These are phyloP conservation scores for Drosophila picticornis DNA, from an alignment of 2,888 invertebrate genomes.

Conservation along the genomic window DNA sequence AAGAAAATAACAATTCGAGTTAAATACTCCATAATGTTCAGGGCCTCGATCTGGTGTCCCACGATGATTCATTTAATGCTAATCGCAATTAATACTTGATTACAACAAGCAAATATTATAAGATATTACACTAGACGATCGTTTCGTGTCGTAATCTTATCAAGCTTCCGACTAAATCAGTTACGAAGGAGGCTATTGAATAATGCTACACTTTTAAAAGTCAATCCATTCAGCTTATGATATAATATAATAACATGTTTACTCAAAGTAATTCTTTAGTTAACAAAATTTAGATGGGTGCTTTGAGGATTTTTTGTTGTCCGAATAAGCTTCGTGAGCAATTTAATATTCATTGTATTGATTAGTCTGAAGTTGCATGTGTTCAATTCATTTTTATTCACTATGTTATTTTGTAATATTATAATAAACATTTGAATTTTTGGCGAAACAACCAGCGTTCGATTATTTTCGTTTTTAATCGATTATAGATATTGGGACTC, in stretches of 20 bases:
- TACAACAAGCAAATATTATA: neutral
- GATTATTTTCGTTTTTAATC: neutral
- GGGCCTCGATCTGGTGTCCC: neutral
- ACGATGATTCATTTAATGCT: conserved; percentile 3
- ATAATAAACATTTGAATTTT: neutral
- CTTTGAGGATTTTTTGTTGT: neutral
- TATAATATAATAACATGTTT: neutral
- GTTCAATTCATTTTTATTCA: neutral
- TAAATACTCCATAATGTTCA: neutral
- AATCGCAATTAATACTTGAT: neutral
- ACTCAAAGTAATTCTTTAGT: neutral
- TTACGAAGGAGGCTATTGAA: neutral
- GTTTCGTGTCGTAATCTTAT: neutral
- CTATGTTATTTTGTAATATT: neutral
- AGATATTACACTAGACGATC: neutral
- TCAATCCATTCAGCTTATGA: neutral
- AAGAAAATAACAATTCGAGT: neutral
- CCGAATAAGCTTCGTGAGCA: neutral
- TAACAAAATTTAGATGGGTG: neutral
- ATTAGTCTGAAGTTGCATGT: neutral
- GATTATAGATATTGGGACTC: neutral
- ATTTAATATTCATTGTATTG: neutral
- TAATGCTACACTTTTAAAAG: neutral
- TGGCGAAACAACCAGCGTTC: neutral
- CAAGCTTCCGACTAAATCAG: neutral